Conservation (phyloP, 2,113 vertebrate species). For the Excalfactoria chinensis region DNA sequence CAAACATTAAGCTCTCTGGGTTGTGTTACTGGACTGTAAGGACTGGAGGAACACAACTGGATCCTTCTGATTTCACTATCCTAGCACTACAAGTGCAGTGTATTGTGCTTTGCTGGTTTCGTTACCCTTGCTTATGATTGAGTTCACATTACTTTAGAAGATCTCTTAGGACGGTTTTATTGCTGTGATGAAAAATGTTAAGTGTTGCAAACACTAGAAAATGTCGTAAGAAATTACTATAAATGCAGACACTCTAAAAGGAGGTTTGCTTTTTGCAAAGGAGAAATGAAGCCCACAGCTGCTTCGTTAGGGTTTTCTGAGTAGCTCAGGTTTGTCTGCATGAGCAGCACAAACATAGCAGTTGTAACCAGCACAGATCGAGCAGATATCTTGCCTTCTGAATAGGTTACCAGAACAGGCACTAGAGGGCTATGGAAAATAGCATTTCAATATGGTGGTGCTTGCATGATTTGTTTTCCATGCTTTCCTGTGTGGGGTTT, state of each 20-base stretch:
- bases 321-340: background rate
- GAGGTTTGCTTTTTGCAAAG: background rate
- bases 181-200: background rate
- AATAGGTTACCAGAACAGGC: background rate
- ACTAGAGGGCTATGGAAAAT: constrained; percentile 39
- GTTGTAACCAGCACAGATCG: background rate
- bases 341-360: background rate
- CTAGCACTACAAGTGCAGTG: background rate
- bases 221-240: background rate
- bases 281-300: background rate
- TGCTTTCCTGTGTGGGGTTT: background rate
- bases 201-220: background rate
- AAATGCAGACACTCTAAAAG: background rate
- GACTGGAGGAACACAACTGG: background rate
- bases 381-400: background rate
- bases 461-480: background rate
- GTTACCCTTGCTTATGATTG: background rate
- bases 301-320: fast-evolving
- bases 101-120: background rate
- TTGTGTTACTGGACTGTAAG: background rate
- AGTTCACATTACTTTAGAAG: background rate
- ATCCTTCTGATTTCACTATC: background rate
- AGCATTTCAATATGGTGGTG: background rate
- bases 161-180: background rate
- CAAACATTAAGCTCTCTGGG: background rate